A percentile compares a stretch with the other conserved stretches of the same genome.
These are phyloP conservation scores for Notiomystis cincta DNA, from an alignment of 2,113 vertebrate species.

Conservation along the genomic window DNA sequence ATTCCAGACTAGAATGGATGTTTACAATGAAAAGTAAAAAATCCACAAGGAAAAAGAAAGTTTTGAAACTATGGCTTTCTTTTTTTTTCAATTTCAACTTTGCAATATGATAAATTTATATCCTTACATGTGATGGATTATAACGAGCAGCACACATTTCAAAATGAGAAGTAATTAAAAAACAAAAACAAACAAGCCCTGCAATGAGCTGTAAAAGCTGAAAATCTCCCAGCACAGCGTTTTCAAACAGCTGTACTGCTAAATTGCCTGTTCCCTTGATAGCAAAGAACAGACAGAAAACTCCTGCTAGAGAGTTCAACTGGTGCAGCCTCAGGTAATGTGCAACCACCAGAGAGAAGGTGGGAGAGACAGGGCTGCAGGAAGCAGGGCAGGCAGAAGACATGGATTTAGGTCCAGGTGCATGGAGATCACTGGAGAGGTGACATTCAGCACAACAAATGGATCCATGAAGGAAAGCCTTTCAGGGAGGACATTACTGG, in stretches of 20 bases:
- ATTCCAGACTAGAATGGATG: neutral
- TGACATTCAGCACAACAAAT: neutral
- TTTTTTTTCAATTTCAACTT: neutral
- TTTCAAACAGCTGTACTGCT: slow-evolving; percentile 40
- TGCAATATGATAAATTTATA: slow-evolving; percentile 15
- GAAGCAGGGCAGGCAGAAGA: neutral
- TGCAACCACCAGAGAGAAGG: neutral
- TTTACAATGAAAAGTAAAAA: neutral
- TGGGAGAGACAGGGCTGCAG: neutral
- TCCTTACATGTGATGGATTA: neutral
- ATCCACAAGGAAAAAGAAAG: neutral
- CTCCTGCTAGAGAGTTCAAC: neutral
- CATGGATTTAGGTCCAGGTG: neutral
- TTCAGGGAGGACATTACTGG: neutral
- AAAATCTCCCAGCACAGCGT: slow-evolving; percentile 22
- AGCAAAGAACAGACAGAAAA: slow-evolving; percentile 14
- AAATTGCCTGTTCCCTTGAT: slow-evolving; percentile 35
- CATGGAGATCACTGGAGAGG: neutral
- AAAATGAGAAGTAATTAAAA: slow-evolving; percentile 59
- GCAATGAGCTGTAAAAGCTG: slow-evolving; percentile 34
- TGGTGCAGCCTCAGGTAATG: slow-evolving; percentile 10
- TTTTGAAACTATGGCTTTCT: neutral
- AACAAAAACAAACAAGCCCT: slow-evolving; percentile 49
- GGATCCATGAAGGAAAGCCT: neutral
- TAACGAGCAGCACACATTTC: slow-evolving; percentile 13